Base-by-base conservation (phyloP, 2,888 invertebrate genomes). In the Carpatolechia fugitivella region DNA sequence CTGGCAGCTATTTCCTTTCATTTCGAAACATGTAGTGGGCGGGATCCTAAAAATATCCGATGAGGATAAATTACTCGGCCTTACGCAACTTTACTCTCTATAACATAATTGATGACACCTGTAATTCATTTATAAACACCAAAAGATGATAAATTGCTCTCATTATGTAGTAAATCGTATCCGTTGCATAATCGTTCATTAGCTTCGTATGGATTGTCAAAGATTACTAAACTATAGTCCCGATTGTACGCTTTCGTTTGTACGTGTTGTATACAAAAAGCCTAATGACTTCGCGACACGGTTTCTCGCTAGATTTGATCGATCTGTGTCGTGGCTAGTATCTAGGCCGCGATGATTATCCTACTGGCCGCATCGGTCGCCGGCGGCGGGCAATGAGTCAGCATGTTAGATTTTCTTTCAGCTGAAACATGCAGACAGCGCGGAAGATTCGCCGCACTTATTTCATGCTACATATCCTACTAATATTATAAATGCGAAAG, bases 291-390 rank as follows among this genome's bases (percentile, higher is more conserved):
- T 61, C 57, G 58, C 60, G 65, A 61, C 72, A 71, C 69, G 66
- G 69, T 64, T 66, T 62, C 62, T 52, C 18, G 48, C 33, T 65
- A 64, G 66, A 58, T 59, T 57, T 64, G 31, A 75, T 75, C 70
- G 72, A 80, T 83, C 80, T 78, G 72, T 69, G 73, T 72, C 66
- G 66, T 31, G 71, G 58, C 65, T 63, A 73, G 69, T 80, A 82
- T 85, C 77, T 84, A 82, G 85, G 84, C 81, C 82, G 63, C 58
- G 62, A 66, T 68, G 59, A 74, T 76, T 74, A 74, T 71, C 70
- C 71, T 68, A 57, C 52, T 47, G 60, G 61, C 62, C 63, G 71
- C 60, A 64, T 62, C 31, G 13, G 44, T 20, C 53, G 53, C 24
- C 52, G 33, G 11, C 35, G 38, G 29, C 47, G 31, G 47, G 18